Percentiles rank a stretch among this genome's conserved stretches.
These are phyloP conservation scores for Acinonyx jubatus DNA, from an alignment of 2,113 vertebrate species.

Conservation along the genomic window DNA sequence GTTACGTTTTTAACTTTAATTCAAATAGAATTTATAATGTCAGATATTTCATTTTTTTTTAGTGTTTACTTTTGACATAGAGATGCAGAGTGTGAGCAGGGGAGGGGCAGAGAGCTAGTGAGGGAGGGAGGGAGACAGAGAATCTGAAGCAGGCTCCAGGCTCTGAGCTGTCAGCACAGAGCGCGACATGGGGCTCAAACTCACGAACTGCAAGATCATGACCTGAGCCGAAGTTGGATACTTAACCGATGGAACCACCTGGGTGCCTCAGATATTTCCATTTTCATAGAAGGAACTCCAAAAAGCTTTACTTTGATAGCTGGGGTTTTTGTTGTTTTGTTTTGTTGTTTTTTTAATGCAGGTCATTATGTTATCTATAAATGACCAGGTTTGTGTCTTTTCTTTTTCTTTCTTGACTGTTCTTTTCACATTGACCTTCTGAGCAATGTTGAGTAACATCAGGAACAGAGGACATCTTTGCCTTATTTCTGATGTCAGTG, in stretches of 20 bases:
- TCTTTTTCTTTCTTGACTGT: not conserved
- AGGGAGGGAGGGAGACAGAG: too few species aligned
- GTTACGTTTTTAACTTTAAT: not conserved
- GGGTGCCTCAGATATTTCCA: too few species aligned
- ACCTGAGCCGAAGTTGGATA: too few species aligned
- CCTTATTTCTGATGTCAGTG: not conserved
- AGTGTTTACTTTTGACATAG: too few species aligned
- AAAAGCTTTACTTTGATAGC: not conserved
- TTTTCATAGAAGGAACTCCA: not conserved
- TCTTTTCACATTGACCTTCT: not conserved
- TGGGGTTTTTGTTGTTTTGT: too few species aligned
- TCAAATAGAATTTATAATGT: not conserved
- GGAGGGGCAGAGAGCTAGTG: too few species aligned
- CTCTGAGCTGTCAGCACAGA: too few species aligned
- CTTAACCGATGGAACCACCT: too few species aligned
- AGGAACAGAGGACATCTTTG: not conserved
- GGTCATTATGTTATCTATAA: not conserved
- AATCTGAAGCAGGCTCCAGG: too few species aligned
- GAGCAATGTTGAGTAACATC: not conserved
- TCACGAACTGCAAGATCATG: too few species aligned
- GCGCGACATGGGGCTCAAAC: fast-evolving
- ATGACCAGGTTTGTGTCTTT: not conserved
- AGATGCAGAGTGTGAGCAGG: too few species aligned
- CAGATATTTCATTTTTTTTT: not conserved
- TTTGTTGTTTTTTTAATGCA: not conserved